phyloP scores from a whole-genome alignment of 2,797 vertebrate species.

The Mormyrus hasselquistii region DNA sequence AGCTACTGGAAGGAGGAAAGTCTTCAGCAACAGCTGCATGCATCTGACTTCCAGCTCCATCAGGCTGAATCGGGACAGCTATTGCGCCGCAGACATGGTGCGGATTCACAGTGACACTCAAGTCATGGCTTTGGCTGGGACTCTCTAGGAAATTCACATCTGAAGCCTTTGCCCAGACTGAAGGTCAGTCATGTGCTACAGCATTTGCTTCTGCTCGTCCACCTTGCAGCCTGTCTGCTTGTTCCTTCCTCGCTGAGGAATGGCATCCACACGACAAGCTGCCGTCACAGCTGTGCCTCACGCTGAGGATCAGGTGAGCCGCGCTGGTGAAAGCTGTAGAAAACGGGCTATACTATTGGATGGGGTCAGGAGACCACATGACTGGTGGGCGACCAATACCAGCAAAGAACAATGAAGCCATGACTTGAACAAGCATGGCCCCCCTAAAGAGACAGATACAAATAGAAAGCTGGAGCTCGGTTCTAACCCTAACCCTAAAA shows the following conservation, averaged over 20 bases:
- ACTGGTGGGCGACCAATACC: background rate
- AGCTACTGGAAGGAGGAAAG: background rate
- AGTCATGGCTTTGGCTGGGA: background rate
- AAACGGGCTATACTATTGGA: background rate
- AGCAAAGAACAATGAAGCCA: background rate
- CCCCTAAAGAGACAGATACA: background rate
- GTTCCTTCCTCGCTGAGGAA: background rate
- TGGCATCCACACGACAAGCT: background rate
- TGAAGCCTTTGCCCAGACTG: background rate
- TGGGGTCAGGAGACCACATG: background rate
- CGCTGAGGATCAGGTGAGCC: background rate
- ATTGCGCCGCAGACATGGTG: background rate
- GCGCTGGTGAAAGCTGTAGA: background rate
- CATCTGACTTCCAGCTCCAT: background rate
- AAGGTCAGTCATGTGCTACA: background rate
- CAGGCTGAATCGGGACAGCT: background rate
- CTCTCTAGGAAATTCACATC: background rate
- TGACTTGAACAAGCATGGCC: background rate
- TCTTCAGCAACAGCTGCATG: background rate
- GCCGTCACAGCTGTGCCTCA: background rate
- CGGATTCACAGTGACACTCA: background rate
- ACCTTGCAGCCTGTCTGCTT: background rate
- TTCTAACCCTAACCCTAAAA: background rate
- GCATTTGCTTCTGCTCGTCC: background rate
- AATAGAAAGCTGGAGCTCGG: background rate